Conservation (phyloP, 2,113 vertebrate species). For the Equus przewalskii region DNA sequence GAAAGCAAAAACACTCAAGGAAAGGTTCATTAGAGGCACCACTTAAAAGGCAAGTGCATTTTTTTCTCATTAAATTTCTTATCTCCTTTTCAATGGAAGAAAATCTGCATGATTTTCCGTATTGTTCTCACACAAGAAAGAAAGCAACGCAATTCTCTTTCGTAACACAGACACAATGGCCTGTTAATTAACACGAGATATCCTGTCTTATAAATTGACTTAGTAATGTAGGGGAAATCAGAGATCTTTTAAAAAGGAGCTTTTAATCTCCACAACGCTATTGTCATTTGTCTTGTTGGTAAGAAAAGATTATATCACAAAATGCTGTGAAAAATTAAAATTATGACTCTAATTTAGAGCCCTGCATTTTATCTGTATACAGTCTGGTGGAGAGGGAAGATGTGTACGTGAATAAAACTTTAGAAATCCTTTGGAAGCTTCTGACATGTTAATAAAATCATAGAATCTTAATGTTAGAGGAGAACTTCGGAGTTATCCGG, state of each 20-base stretch:
- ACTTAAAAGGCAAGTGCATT: not conserved
- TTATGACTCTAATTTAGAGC: not conserved
- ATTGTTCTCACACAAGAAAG: slow-evolving; percentile 27
- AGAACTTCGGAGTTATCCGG: not conserved
- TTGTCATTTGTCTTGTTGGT: not conserved
- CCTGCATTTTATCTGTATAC: not conserved
- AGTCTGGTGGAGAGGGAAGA: not conserved
- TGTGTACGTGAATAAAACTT: not conserved
- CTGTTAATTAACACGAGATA: slow-evolving; percentile 58
- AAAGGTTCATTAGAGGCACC: not conserved
- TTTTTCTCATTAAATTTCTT: slow-evolving; percentile 49
- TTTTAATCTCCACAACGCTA: not conserved
- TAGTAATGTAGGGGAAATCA: not conserved
- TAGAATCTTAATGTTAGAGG: not conserved
- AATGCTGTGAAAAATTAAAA: slow-evolving; percentile 25
- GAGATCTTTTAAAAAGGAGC: not conserved
- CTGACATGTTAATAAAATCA: not conserved
- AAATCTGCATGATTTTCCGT: slow-evolving; percentile 42
- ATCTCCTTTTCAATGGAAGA: slow-evolving; percentile 41
- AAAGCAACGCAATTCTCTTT: not conserved
- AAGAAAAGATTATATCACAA: not conserved
- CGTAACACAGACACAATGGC: not conserved
- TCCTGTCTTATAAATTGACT: not conserved
- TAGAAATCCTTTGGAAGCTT: slow-evolving; percentile 18
- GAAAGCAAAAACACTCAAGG: slow-evolving; percentile 35